These are phyloP conservation scores for Macrophya annulata DNA, from an alignment of 2,888 invertebrate genomes.

Conservation along the genomic window DNA sequence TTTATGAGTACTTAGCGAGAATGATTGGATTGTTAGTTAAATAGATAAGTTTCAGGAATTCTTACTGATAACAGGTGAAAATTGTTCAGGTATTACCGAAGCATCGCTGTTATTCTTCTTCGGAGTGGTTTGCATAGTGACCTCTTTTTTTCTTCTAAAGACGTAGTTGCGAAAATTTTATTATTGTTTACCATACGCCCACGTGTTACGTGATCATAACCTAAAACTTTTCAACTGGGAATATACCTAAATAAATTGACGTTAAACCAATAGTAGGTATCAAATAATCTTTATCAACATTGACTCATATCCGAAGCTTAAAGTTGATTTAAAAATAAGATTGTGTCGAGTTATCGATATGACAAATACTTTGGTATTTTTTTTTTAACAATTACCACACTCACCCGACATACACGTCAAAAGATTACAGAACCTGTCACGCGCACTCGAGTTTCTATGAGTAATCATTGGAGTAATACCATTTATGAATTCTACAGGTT, in stretches of 20 bases:
- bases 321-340: slow-evolving; percentile 22
- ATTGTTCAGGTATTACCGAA: slow-evolving; percentile 56
- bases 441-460: slow-evolving; percentile 15
- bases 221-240: background rate
- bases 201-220: slow-evolving; percentile 39
- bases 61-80: slow-evolving; percentile 65
- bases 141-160: background rate
- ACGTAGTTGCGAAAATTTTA: background rate
- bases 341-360: background rate
- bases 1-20: background rate
- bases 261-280: background rate
- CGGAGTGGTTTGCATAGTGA: slow-evolving; percentile 52
- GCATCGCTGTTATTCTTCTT: slow-evolving; percentile 27
- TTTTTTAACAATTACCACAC: slow-evolving; percentile 2
- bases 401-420: background rate
- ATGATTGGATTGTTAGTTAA: background rate
- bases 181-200: slow-evolving; percentile 23
- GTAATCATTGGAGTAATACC: background rate
- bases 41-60: slow-evolving; percentile 25
- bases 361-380: slow-evolving; percentile 2
- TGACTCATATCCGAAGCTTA: slow-evolving; percentile 23
- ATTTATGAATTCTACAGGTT: background rate
- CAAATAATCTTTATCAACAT: slow-evolving; percentile 7
- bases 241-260: background rate
- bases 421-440: background rate